Percentiles rank a stretch among this genome's conserved stretches.
Evolutionary conservation across 2,113 vertebrate genomes (phyloP).

Genomic region (Cygnus atratus): DNA sequence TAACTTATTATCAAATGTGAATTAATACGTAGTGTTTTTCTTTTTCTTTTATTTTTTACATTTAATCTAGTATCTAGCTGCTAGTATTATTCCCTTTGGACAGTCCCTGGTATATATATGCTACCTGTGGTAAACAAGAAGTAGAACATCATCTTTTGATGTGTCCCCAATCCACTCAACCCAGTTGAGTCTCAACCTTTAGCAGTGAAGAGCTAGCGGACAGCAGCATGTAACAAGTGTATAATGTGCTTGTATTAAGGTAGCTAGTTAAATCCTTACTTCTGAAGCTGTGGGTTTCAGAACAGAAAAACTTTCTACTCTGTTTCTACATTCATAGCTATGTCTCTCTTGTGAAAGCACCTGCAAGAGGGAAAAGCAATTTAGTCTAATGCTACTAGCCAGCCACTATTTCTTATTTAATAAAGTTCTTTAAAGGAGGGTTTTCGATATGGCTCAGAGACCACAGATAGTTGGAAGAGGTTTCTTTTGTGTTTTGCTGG

Average conservation of each 20-base stretch:
- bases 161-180: not conserved
- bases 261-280: not conserved
- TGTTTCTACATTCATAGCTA: not conserved
- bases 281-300: not conserved
- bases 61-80: not conserved
- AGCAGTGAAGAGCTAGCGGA: not conserved
- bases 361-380: accelerated
- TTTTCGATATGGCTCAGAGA: not conserved
- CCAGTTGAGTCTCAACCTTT: not conserved
- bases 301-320: not conserved
- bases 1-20: not conserved
- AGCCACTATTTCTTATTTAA: not conserved
- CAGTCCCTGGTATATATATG: not conserved
- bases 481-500: not conserved
- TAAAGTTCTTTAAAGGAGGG: not conserved
- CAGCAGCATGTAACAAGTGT: not conserved
- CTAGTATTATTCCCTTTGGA: not conserved
- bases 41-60: not conserved
- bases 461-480: not conserved
- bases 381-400: not conserved
- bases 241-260: not conserved
- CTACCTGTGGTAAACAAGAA: not conserved
- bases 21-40: not conserved
- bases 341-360: not conserved
- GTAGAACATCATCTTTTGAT: not conserved